Evolutionary conservation across 2,888 invertebrate species (phyloP).

Genomic region (Colletes collaris): DNA sequence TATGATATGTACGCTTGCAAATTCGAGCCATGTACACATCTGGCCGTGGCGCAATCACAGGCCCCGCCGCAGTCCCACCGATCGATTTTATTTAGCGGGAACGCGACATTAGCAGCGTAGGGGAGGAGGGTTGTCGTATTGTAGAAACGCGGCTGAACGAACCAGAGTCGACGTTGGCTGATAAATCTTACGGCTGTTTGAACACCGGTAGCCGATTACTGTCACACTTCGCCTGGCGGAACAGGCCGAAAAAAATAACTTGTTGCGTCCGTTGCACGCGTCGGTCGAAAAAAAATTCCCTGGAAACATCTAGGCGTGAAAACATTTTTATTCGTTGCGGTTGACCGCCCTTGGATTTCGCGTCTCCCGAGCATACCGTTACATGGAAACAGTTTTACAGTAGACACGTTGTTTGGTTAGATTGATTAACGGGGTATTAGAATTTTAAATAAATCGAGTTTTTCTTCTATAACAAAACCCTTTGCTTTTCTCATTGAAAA

Average conservation of each 20-base stretch:
- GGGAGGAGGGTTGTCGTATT: background rate
- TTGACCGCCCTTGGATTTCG: slow-evolving; percentile 1
- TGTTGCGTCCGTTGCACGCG: slow-evolving; percentile 47
- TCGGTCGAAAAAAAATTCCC: slow-evolving; percentile 17
- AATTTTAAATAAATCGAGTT: no score
- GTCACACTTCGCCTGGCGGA: slow-evolving; percentile 37
- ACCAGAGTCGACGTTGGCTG: slow-evolving; percentile 4
- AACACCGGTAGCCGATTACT: slow-evolving; percentile 45
- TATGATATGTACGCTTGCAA: slow-evolving; percentile 66
- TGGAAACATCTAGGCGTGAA: slow-evolving; percentile 33
- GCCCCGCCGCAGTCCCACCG: slow-evolving; percentile 32
- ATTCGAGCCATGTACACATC: slow-evolving; percentile 34
- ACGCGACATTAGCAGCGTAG: slow-evolving; percentile 43
- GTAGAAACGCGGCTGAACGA: slow-evolving; percentile 5
- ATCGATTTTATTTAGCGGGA: slow-evolving; percentile 65
- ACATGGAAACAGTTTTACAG: no score
- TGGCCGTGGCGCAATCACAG: slow-evolving; percentile 55
- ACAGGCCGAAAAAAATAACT: slow-evolving; percentile 51
- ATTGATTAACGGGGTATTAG: no score
- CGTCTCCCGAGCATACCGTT: background rate
- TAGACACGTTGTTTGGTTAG: no score
- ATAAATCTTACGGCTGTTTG: slow-evolving; percentile 63
- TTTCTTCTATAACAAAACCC: no score
- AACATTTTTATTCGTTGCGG: slow-evolving; percentile 37
- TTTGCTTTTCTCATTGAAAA: no score